Conservation (phyloP, 1,140 invertebrate species). For the Chelonus insularis region DNA sequence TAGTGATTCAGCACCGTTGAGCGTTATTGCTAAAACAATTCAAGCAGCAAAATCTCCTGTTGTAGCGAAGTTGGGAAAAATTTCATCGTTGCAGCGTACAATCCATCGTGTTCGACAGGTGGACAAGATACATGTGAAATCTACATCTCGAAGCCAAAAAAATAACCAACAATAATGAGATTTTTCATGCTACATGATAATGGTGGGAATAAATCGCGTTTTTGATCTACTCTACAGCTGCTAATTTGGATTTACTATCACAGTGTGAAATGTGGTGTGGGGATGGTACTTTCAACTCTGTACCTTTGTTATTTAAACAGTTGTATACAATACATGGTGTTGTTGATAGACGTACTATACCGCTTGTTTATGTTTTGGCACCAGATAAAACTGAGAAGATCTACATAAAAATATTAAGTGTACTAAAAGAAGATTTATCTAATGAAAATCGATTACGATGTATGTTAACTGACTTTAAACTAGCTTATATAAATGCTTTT, state of each 20-base stretch:
- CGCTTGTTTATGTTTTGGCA: slow-evolving; percentile 1
- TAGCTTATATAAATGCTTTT: slow-evolving; percentile 22
- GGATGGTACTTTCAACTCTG: slow-evolving; percentile 7
- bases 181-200: not conserved
- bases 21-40: not conserved
- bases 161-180: no score
- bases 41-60: not conserved
- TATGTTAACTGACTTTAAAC: slow-evolving; percentile 19
- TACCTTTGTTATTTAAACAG: not conserved
- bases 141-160: not conserved
- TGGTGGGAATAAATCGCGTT: not conserved
- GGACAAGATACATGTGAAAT: no score
- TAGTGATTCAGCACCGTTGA: not conserved
- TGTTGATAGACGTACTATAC: not conserved
- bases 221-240: not conserved
- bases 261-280: not conserved
- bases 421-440: not conserved
- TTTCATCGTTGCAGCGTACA: slow-evolving; percentile 1
- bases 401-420: not conserved
- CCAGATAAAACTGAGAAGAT: not conserved
- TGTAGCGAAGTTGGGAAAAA: not conserved
- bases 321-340: slow-evolving; percentile 13
- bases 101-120: not conserved
- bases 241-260: not conserved
- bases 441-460: not conserved